Conservation (phyloP, 2,888 invertebrate genomes). For the Stegana nigrithorax region DNA sequence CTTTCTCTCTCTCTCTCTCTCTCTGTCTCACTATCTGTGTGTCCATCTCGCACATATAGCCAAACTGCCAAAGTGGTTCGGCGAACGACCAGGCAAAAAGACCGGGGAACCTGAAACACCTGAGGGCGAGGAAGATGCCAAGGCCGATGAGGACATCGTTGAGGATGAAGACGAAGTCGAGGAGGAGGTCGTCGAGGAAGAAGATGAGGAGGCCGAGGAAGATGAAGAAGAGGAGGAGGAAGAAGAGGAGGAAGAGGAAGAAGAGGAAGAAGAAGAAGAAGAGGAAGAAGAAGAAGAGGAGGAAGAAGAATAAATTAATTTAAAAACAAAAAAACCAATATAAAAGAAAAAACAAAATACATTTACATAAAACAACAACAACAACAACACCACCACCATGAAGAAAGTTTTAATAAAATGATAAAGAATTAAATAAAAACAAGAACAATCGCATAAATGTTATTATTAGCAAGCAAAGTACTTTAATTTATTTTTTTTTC, state of each 20-base stretch:
- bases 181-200: conserved; percentile 82
- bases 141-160: conserved; percentile 80
- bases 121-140: conserved; percentile 89
- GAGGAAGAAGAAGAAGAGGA: conserved; percentile 66
- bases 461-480: no score
- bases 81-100: conserved; percentile 94
- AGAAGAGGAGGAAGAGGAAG: conserved; percentile 70
- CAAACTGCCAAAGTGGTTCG: conserved; percentile 95
- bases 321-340: conserved; percentile 55
- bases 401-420: conserved; percentile 43
- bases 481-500: no score
- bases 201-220: conserved; percentile 78
- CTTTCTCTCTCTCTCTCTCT: neutral
- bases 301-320: conserved; percentile 65
- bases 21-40: no score
- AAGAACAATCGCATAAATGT: conserved; percentile 36
- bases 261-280: conserved; percentile 68
- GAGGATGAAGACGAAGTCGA: conserved; percentile 81
- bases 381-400: conserved; percentile 38
- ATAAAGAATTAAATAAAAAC: conserved; percentile 35
- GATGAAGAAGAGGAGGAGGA: conserved; percentile 74
- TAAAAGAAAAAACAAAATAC: conserved; percentile 43
- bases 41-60: conserved; percentile 73
- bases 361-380: conserved; percentile 58
- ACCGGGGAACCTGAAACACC: conserved; percentile 89